Evolutionary conservation across 2,888 invertebrate genomes (phyloP).

Genomic region (Liopterus haemorrhoidalis): DNA sequence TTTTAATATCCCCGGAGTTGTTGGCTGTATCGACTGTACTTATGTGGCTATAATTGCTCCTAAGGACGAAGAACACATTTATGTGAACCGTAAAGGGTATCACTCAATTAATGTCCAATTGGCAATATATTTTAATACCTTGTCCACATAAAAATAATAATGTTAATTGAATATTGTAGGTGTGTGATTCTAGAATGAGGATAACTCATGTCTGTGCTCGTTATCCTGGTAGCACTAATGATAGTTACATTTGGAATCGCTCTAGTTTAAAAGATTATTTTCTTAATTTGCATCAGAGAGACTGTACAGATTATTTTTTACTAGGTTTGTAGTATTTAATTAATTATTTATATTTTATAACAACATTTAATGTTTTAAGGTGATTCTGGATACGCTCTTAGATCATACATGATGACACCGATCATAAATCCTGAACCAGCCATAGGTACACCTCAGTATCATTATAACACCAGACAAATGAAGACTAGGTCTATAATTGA

Average conservation of each 20-base stretch:
- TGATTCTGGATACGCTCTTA: background rate
- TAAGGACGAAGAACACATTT: conserved; percentile 27
- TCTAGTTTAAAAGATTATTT: background rate
- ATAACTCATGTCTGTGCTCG: conserved; percentile 11
- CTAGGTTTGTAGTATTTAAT: too few species aligned
- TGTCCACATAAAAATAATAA: conserved; percentile 1
- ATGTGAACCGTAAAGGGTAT: conserved; percentile 27
- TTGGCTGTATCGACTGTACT: conserved; percentile 27
- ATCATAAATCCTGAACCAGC: conserved; percentile 2
- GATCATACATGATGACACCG: conserved; percentile 2
- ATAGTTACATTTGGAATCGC: background rate
- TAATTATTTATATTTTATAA: too few species aligned
- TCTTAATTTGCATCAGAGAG: background rate
- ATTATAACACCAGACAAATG: conserved; percentile 1
- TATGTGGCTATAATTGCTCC: conserved; percentile 27
- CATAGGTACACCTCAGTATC: background rate
- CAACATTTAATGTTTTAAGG: too few species aligned
- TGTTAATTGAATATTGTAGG: conserved; percentile 14
- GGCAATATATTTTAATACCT: conserved; percentile 14
- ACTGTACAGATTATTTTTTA: background rate
- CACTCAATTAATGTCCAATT: conserved; percentile 29
- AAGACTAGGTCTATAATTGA: background rate
- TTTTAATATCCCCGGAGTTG: conserved; percentile 24
- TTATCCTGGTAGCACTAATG: background rate
- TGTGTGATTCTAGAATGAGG: conserved; percentile 24